Evolutionary conservation across 1,140 invertebrate species (phyloP), one percentile per base, ranked within the genome.

Genomic region (Aphelinus certus): DNA sequence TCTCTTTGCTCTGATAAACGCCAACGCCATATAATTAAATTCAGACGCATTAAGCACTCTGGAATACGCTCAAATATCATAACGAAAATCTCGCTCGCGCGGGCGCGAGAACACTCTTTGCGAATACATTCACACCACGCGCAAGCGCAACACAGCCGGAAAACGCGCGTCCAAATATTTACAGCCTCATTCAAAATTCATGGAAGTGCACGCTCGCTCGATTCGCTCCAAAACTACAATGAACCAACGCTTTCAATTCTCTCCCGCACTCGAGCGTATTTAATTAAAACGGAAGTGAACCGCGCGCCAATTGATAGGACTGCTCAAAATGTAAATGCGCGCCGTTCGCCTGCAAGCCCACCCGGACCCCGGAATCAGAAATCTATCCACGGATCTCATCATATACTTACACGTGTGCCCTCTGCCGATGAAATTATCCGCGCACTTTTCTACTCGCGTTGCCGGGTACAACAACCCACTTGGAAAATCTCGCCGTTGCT

Each of bases 171-270:
- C 26, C 42, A 67, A 67, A 73, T 67, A 62, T 67, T 73, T 73
- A 55, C 57, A 67, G 9, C 47, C n/a, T 62, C 63, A 61, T 73
- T 73, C 57, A 60, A 73, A 67, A 62, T 73, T 7, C 61, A 73
- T 67, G 64, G 45, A 63, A 63, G 63, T 62, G 2, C 60, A 55
- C 46, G 53, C 58, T 5, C 51, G 51, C 9, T 53, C 4, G 51
- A 53, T 4, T 9, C 51, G 9, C 4, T 53, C 4, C 51, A 53
- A 53, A 53, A 53, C 9, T 53, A 53, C 4, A 53, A 53, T 53
- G 51, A 4, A 9, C 51, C 51, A 9, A 26, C 26, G 26, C 26
- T 26, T 51, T 49, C 55, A 4, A 26, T 49, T 69, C 3, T 60
- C 55, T 3, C n/a, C 62, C 62, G 47, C 7, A 26, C 47, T 3